Evolutionary conservation across 35 echinoderm and acorn worm species (phyloP), one percentile per base, ranked within the genome.

Genomic region (Strongylocentrotus purpuratus): DNA sequence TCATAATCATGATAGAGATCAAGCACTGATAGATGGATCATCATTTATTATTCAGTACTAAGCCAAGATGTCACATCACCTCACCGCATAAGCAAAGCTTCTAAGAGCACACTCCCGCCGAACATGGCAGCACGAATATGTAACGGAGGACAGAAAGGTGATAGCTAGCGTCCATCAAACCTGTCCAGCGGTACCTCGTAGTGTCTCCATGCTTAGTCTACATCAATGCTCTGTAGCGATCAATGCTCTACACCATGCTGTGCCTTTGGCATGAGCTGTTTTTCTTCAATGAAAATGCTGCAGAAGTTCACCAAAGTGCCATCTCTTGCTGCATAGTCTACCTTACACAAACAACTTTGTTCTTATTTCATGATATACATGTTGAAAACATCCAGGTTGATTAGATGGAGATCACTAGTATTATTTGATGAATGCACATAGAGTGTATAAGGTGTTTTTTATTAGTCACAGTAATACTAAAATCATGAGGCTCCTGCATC

Each of bases 91-190:
- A 7, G 25, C 65, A 15, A 78, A 28, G 65, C 65, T 78, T 18
- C 20, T 28, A n/a, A 78, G 25, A 78, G 7, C 22, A 78, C 65
- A 78, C 65, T 78, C 20, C 65, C 28, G 65, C 65, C n/a, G n/a
- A 78, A 78, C 65, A 78, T 78, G 65, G 65, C 65, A 78, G 65
- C 20, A 78, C n/a, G 65, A 78, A 78, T 78, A 78, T 59, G 52
- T 78, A 78, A 78, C 65, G 11, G 50, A 55, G 50, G 50, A 55
- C 50, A 55, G 65, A 78, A 78, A 78, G 65, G 22, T 78, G 65
- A 78, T 78, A 78, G 65, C 65, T 78, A 78, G 52, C 52, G 52
- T 59, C 52, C 52, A 59, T 59, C 52, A 59, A 59, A 59, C 52
- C 52, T 14, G 17, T 78, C 61, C 61, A 5, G 20, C 3, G 65